Evolutionary conservation across 2,113 vertebrate genomes (phyloP).

Genomic region (Serilophus lunatus): DNA sequence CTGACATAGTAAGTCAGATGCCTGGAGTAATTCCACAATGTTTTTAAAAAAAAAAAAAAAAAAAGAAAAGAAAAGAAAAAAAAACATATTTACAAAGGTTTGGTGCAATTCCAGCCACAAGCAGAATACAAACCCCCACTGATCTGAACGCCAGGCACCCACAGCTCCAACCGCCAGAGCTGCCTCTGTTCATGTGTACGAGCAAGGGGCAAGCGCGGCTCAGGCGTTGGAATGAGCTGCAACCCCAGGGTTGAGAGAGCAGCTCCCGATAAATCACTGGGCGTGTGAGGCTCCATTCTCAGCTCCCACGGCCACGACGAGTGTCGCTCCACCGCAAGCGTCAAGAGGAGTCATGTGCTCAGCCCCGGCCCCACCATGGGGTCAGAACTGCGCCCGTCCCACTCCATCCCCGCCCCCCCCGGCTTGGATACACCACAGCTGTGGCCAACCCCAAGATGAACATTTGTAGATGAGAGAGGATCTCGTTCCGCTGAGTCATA

Average conservation of each 20-base stretch:
- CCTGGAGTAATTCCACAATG: neutral
- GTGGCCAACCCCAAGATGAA: neutral
- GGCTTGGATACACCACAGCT: neutral
- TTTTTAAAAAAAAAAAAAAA: neutral
- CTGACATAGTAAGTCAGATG: slow-evolving; percentile 20
- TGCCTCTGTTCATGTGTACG: accelerated
- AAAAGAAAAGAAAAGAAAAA: neutral
- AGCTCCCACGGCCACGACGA: neutral
- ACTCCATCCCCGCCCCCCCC: neutral
- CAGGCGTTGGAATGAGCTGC: neutral
- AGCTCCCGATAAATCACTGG: neutral
- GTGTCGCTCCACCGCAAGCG: accelerated
- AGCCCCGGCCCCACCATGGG: accelerated
- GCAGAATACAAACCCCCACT: neutral
- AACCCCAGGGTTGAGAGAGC: neutral
- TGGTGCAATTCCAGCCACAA: neutral
- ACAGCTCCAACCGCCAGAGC: neutral
- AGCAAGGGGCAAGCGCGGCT: accelerated
- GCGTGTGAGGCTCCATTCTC: accelerated
- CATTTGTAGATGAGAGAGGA: neutral
- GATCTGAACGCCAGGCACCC: neutral
- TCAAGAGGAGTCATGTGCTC: neutral
- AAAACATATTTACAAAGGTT: neutral
- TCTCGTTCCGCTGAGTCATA: slow-evolving; percentile 33
- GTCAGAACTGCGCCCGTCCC: neutral